Conservation (phyloP, 2,888 invertebrate species). For the Hylaea fasciaria region DNA sequence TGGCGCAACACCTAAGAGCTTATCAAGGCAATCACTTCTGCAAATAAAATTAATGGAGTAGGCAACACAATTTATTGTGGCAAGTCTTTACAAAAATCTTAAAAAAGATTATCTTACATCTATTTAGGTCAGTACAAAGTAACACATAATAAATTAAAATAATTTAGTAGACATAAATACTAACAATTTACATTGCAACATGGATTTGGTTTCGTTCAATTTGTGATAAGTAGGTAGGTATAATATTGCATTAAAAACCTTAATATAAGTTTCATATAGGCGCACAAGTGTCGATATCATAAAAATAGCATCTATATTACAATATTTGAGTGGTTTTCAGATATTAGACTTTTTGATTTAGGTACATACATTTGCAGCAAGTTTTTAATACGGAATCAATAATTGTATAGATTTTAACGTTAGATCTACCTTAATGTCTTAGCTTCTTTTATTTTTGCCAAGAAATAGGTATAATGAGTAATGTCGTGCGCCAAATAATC, state of each 20-base stretch:
- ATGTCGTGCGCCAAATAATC: neutral
- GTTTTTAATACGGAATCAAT: too few species aligned
- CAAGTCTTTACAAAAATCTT: conserved; percentile 56
- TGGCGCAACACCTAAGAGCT: conserved; percentile 10
- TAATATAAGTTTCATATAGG: neutral
- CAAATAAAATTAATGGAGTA: conserved; percentile 9
- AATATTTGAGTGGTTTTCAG: too few species aligned
- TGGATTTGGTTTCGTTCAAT: conserved; percentile 70
- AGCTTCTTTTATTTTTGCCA: too few species aligned
- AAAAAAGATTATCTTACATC: conserved; percentile 19
- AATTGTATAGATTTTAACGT: neutral
- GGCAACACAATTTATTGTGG: conserved; percentile 49
- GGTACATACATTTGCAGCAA: too few species aligned
- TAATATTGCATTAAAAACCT: neutral
- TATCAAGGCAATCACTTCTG: conserved; percentile 8
- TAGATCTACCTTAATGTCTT: neutral
- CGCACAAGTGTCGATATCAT: neutral
- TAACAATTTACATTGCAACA: conserved; percentile 62
- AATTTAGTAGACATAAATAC: conserved; percentile 42
- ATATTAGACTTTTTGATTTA: too few species aligned
- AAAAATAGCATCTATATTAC: neutral
- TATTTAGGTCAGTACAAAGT: conserved; percentile 23
- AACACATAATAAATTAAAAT: conserved; percentile 40
- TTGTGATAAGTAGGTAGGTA: conserved; percentile 14
- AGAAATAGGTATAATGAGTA: too few species aligned